Percentiles rank a stretch among this genome's conserved stretches.
Evolutionary conservation across 1,140 invertebrate genomes (phyloP).

Genomic region (Portunus trituberculatus): DNA sequence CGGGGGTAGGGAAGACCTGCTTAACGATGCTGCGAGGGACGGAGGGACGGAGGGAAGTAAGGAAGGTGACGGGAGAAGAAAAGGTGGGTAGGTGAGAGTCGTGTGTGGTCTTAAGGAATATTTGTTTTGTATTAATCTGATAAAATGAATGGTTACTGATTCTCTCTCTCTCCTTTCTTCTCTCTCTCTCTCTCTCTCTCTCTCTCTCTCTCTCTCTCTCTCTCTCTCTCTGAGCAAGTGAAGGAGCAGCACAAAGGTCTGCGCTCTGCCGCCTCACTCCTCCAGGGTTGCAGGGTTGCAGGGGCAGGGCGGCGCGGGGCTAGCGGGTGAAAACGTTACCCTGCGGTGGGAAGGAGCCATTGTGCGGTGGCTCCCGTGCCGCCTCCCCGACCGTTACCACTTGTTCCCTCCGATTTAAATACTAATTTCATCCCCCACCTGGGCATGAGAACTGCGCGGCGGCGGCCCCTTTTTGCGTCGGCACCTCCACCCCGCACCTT

Average conservation of each 20-base stretch:
- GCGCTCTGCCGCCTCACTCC: neutral
- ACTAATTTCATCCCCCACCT: slow-evolving; percentile 69
- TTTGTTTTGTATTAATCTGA: too few species aligned
- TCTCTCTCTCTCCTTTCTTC: too few species aligned
- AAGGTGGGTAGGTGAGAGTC: neutral
- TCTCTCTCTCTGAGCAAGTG: neutral
- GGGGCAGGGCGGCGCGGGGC: neutral
- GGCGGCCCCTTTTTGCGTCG: slow-evolving; percentile 44
- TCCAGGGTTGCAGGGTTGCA: slow-evolving; percentile 28
- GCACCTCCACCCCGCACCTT: neutral
- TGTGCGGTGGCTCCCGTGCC: slow-evolving; percentile 29
- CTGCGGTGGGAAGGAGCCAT: slow-evolving; percentile 48
- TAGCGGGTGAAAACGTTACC: slow-evolving; percentile 59
- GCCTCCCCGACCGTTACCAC: slow-evolving; percentile 66
- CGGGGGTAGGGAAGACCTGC: neutral
- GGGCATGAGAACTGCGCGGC: slow-evolving; percentile 60
- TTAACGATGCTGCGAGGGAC: neutral
- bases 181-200: slow-evolving; percentile 9
- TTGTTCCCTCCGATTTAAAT: slow-evolving; percentile 70
- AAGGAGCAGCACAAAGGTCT: neutral
- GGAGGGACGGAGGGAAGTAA: neutral
- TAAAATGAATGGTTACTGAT: too few species aligned
- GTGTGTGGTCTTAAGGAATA: neutral
- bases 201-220: slow-evolving; percentile 18
- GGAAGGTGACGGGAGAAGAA: neutral